Percentiles rank a stretch among this genome's conserved stretches.
These are phyloP conservation scores for Machaerirhynchus nigripectus DNA, from an alignment of 2,113 vertebrate genomes.

Conservation along the genomic window DNA sequence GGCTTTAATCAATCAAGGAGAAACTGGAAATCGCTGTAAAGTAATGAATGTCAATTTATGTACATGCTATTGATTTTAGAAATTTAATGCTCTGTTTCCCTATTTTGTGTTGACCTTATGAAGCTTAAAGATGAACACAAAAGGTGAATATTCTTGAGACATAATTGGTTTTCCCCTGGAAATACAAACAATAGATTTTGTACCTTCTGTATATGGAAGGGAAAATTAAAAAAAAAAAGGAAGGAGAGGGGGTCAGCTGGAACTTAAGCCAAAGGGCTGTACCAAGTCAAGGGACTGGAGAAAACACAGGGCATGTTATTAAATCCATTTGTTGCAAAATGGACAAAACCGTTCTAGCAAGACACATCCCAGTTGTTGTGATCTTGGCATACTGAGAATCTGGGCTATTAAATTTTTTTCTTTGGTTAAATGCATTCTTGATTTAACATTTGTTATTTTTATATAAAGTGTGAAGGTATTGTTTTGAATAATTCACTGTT, in stretches of 20 bases:
- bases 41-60: slow-evolving; percentile 64
- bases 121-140: slow-evolving; percentile 36
- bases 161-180: background rate
- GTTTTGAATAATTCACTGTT: slow-evolving; percentile 26
- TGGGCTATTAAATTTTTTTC: background rate
- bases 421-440: background rate
- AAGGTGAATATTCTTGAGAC: slow-evolving; percentile 42
- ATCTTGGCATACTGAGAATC: background rate
- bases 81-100: slow-evolving; percentile 63
- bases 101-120: slow-evolving; percentile 57
- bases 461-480: background rate
- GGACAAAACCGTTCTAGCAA: background rate
- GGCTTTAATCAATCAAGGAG: slow-evolving; percentile 71
- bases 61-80: slow-evolving; percentile 59
- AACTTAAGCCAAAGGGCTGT: slow-evolving; percentile 29
- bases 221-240: background rate
- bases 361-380: background rate
- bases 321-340: slow-evolving; percentile 13
- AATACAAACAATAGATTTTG: background rate
- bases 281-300: background rate
- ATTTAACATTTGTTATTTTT: slow-evolving; percentile 8
- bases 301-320: background rate
- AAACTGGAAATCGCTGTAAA: slow-evolving; percentile 62
- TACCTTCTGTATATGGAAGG: background rate
- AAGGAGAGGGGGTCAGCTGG: background rate